phyloP scores from a whole-genome alignment of 1,140 invertebrate species.

The Trichogramma pretiosum region DNA sequence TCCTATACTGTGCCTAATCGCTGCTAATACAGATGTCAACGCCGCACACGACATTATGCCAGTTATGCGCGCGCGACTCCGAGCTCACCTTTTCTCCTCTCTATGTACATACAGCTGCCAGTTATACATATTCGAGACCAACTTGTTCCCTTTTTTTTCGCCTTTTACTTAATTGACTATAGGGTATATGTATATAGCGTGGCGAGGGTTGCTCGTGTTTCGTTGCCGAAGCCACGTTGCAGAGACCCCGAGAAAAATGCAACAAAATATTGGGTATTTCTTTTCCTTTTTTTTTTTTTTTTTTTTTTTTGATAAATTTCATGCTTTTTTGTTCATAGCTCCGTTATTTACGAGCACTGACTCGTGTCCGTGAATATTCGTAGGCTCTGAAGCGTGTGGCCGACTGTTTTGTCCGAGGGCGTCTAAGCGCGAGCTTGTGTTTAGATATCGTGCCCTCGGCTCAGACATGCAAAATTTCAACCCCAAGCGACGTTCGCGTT shows the following conservation, averaged over 20 bases:
- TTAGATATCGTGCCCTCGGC: too few relatives aligned
- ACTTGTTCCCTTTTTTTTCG: too few relatives aligned
- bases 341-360: conserved; percentile 8
- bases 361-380: not conserved
- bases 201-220: too few relatives aligned
- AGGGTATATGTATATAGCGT: too few relatives aligned
- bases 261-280: not conserved
- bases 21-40: conserved; percentile 33
- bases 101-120: not conserved
- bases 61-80: conserved; percentile 4
- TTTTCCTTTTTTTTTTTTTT: not conserved
- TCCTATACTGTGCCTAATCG: conserved; percentile 22
- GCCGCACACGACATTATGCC: not conserved
- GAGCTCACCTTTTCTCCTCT: not conserved
- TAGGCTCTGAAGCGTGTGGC: not conserved
- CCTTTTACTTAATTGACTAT: too few relatives aligned
- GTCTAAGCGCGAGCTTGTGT: not conserved
- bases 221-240: too few relatives aligned
- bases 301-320: too few relatives aligned
- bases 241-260: too few relatives aligned
- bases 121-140: not conserved
- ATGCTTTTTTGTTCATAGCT: not conserved
- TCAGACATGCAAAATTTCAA: conserved; percentile 6
- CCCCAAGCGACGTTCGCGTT: too few relatives aligned
- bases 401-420: conserved; percentile 15